Base-by-base conservation (phyloP, 2,797 vertebrate genomes). In the Epinephelus awoara region DNA sequence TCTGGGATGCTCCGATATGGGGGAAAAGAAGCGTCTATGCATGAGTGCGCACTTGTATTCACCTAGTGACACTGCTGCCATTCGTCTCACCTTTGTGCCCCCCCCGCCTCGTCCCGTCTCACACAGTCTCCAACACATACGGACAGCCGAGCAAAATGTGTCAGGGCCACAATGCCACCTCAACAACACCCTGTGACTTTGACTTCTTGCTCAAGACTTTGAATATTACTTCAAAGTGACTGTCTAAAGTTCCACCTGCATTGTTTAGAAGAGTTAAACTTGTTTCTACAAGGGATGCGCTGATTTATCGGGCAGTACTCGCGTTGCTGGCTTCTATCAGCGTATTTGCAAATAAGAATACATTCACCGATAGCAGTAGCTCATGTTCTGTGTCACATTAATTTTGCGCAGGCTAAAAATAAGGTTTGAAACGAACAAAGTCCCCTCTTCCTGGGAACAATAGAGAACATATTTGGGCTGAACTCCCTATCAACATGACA, bases 31-130 rank as follows among this genome's bases (percentile, higher is more conserved):
- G 70, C 2, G 42, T 50, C 56, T 69, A 86, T 82, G 89, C 88
- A 88, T 80, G 86, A 88, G 83, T 86, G 87, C 77, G 4, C 88
- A 51, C 85, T 86, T 56, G 67, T 73, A 67, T 87, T 86, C 88
- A 86, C 82, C 85, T 78, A 18, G 76, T 79, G 85, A 90, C 87
- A 86, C 80, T 4, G 68, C 76, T 82, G 86, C 83, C 84, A 70
- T 75, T 72, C 44, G 46, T 87, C 79, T 75, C 88, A 83, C 85
- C 87, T 82, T 56, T 63, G 6, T 34, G 34, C 34, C 70, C 29
- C 42, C 72, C 27, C 75, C 12, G 15, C 56, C 83, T 70, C 75
- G 21, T 83, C 77, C 76, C 51, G 74, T 85, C 82, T 84, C 77
- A 77, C 85, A 59, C 80, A 13, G 47, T 68, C 83, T 66, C 77